Conservation (phyloP, 2,797 vertebrate genomes). For the Nannoperca australis region DNA sequence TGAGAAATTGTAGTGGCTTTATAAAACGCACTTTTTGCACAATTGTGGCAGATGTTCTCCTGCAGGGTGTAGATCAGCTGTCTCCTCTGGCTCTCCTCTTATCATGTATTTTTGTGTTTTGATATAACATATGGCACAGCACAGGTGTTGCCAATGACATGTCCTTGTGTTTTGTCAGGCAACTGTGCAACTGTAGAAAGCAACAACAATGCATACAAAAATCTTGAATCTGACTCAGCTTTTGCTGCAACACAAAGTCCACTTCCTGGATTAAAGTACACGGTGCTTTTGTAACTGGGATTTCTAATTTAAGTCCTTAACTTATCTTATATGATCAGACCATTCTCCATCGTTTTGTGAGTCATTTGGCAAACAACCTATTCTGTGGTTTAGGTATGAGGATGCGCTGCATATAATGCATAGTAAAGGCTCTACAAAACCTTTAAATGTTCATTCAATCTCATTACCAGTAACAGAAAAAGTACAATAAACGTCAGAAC, state of each 20-base stretch:
- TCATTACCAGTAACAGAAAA: neutral
- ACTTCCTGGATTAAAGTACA: neutral
- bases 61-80: neutral
- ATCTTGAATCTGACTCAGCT: neutral
- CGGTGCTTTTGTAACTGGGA: neutral
- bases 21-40: neutral
- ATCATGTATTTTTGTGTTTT: conserved; percentile 35
- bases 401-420: neutral
- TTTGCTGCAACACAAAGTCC: neutral
- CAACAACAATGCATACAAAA: neutral
- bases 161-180: conserved; percentile 32
- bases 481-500: neutral
- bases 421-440: neutral
- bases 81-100: neutral
- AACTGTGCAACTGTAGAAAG: conserved; percentile 18
- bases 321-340: neutral
- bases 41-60: neutral
- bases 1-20: neutral
- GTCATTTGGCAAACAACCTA: too few species aligned
- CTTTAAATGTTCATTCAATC: neutral
- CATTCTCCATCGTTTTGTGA: too few species aligned
- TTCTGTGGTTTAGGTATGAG: too few species aligned
- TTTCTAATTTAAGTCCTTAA: neutral
- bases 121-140: conserved; percentile 2
- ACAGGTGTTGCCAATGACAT: conserved; percentile 42